Conservation (phyloP, 2,797 vertebrate species). For the Tolypeutes matacus region DNA sequence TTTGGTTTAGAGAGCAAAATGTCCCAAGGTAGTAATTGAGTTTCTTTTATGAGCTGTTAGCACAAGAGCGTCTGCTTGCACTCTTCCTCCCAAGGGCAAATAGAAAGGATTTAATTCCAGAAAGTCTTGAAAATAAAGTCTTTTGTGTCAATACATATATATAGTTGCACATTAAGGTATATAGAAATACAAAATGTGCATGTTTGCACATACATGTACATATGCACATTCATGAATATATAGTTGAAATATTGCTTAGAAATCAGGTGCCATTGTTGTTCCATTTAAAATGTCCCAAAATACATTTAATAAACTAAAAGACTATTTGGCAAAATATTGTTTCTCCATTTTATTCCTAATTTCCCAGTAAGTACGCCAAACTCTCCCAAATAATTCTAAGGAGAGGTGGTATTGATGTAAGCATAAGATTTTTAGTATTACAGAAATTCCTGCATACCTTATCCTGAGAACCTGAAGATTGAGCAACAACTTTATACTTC, state of each 20-base stretch:
- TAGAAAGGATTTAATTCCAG: background rate
- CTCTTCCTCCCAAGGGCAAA: background rate
- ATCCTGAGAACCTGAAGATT: background rate
- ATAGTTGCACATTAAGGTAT: background rate
- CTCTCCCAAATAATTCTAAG: background rate
- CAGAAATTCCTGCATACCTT: background rate
- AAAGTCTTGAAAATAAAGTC: conserved; percentile 26
- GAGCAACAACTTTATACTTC: background rate
- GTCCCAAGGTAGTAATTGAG: conserved; percentile 76
- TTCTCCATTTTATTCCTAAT: background rate
- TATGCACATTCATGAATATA: background rate
- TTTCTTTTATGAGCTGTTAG: conserved; percentile 60
- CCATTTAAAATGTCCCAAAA: background rate
- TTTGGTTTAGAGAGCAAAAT: conserved; percentile 78
- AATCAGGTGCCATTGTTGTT: background rate
- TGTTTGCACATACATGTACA: too few relatives aligned
- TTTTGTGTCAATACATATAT: background rate
- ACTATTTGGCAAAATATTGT: background rate
- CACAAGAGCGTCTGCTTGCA: conserved; percentile 10
- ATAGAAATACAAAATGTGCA: background rate
- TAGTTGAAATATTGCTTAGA: background rate
- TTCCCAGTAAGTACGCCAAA: background rate
- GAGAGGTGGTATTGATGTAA: background rate
- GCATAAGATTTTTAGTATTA: background rate
- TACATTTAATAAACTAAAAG: background rate